phyloP scores from a whole-genome alignment of 2,888 invertebrate species.

The Ophion obscuratus region DNA sequence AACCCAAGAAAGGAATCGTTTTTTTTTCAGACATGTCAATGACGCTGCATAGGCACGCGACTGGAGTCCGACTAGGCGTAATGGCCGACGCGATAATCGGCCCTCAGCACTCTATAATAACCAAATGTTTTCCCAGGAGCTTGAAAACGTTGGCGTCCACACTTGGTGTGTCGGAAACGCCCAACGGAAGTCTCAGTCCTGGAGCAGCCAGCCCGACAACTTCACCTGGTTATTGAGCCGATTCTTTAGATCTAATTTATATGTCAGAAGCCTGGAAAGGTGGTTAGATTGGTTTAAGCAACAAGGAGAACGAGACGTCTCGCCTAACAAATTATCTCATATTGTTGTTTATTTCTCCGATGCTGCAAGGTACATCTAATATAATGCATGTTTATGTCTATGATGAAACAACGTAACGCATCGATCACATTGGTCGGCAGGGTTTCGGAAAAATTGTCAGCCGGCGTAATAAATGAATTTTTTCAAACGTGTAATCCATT shows the following conservation, averaged over 20 bases:
- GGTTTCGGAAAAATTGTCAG: slow-evolving; percentile 5
- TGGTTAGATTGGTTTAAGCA: background rate
- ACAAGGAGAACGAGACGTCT: background rate
- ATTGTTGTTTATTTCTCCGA: slow-evolving; percentile 51
- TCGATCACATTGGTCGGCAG: slow-evolving; percentile 16
- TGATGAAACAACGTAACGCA: slow-evolving; percentile 41
- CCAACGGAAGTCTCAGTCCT: slow-evolving; percentile 76
- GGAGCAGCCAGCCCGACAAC: slow-evolving; percentile 73
- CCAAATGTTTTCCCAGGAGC: slow-evolving; percentile 78
- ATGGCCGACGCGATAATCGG: slow-evolving; percentile 90
- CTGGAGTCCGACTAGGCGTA: slow-evolving; percentile 88
- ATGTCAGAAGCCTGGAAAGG: background rate
- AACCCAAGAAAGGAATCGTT: background rate
- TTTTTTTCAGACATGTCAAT: slow-evolving; percentile 88
- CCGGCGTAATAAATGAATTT: slow-evolving; percentile 8
- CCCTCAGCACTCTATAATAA: slow-evolving; percentile 86
- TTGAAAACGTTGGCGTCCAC: slow-evolving; percentile 76
- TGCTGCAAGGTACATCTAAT: slow-evolving; percentile 52
- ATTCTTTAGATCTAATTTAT: slow-evolving; percentile 21
- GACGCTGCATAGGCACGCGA: slow-evolving; percentile 89
- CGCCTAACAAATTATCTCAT: slow-evolving; percentile 39
- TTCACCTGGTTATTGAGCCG: slow-evolving; percentile 76
- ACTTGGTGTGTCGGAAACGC: slow-evolving; percentile 76
- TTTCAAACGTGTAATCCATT: background rate
- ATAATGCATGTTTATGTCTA: slow-evolving; percentile 50